A percentile compares a stretch with the other conserved stretches of the same genome.
phyloP scores from a whole-genome alignment of 2,113 vertebrate species.

The Apteryx owenii region DNA sequence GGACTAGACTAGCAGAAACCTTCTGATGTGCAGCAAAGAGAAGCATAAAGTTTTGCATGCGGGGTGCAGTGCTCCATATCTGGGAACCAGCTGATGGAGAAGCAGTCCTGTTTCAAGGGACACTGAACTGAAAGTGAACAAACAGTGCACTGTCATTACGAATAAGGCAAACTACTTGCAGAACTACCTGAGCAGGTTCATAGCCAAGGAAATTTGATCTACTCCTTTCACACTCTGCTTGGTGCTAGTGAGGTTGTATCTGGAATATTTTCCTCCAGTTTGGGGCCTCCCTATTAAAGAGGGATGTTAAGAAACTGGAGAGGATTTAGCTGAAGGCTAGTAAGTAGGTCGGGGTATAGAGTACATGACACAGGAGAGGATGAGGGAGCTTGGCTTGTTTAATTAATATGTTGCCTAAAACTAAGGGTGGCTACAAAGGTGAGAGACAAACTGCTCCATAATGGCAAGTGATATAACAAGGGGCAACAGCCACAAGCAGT shows the following conservation, averaged over 20 bases:
- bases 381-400: background rate
- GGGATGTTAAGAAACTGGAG: background rate
- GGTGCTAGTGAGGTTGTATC: background rate
- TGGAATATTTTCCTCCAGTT: background rate
- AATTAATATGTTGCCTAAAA: background rate
- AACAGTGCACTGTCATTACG: fast-evolving
- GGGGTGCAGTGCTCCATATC: background rate
- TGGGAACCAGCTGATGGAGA: background rate
- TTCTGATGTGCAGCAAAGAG: background rate
- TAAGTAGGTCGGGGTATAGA: background rate
- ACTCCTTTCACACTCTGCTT: background rate
- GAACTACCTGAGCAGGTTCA: background rate
- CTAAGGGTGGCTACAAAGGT: background rate
- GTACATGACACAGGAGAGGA: background rate
- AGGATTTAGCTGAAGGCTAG: background rate
- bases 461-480: background rate
- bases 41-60: background rate
- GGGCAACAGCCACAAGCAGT: background rate
- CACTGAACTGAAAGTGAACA: background rate
- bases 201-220: background rate
- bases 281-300: background rate
- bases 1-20: background rate
- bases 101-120: background rate
- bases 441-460: background rate
- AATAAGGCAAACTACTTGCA: fast-evolving